A percentile compares a stretch with the other conserved stretches of the same genome.
Conservation (phyloP, 2,888 invertebrate species). For the Chalcosyrphus nemorum region DNA sequence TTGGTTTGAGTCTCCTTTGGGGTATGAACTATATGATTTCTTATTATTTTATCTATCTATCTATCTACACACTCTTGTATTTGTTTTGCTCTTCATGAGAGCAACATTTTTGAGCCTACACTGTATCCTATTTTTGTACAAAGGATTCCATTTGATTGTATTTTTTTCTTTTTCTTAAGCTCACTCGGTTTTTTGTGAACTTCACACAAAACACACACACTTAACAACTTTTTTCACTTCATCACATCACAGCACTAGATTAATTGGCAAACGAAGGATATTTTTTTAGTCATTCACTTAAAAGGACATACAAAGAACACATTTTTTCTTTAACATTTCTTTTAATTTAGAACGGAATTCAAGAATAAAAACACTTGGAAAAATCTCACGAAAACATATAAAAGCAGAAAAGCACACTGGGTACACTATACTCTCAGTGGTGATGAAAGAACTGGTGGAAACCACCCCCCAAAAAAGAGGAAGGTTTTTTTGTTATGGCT, state of each 20-base stretch:
- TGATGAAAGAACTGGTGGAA: constrained; percentile 71
- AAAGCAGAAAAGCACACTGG: constrained; percentile 69
- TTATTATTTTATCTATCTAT: constrained; percentile 70
- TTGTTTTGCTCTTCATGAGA: constrained; percentile 71
- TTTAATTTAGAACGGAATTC: constrained; percentile 20
- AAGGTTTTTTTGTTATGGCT: constrained; percentile 50
- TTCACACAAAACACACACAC: constrained; percentile 45
- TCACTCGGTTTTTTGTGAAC: constrained; percentile 1
- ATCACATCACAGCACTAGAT: constrained; percentile 56
- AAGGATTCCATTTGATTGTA: constrained; percentile 59
- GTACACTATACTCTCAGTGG: constrained; percentile 62
- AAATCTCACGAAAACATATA: constrained; percentile 67
- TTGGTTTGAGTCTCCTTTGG: constrained; percentile 67
- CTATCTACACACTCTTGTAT: constrained; percentile 61
- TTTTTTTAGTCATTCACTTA: constrained; percentile 37
- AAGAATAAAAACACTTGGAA: constrained; percentile 62
- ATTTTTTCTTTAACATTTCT: background rate
- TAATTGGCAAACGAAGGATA: constrained; percentile 24
- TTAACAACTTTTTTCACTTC: too few relatives aligned
- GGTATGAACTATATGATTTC: constrained; percentile 50
- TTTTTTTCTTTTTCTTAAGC: constrained; percentile 18
- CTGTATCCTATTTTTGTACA: constrained; percentile 58
- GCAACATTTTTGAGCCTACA: constrained; percentile 69
- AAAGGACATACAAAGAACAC: constrained; percentile 19
- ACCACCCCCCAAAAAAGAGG: constrained; percentile 63